Evolutionary conservation across 2,113 vertebrate species (phyloP), one percentile per base, ranked within the genome.

Genomic region (Phyllostomus discolor): DNA sequence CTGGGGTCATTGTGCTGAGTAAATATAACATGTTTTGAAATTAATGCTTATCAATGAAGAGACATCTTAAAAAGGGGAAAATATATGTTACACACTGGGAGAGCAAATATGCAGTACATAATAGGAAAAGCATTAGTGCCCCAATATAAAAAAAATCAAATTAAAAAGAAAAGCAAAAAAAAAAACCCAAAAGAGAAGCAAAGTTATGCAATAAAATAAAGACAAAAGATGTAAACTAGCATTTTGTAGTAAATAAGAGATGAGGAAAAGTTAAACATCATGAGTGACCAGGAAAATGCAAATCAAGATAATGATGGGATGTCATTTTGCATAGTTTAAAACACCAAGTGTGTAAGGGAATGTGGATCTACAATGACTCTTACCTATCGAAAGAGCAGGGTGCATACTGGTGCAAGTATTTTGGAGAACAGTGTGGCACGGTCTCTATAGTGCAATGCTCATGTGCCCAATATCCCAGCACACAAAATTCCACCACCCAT

Each of bases 401-500:
- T 62, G 41, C 10, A 50, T 33, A 10, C 1, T 22, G 50, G 38
- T 10, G 28, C 64, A 43, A 54, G 48, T 35, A 10, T 48, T 59
- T 43, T 35, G 66, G 52, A 72, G 81, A 72, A 28, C 10, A 48
- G 24, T 1, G 0, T 10, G 66, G 41, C 41, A 11, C 50, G 38
- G 17, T 38, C 24, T 22, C 67, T 38, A 59, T 14, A 24, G 16
- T n/a, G 24, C 17, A 15, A 38, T 2, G 20, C 15, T 22, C 67
- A 11, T 12, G 10, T 10, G 10, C 33, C 22, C 11, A n/a, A 0
- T 24, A 50, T 31, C 69, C 41, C 38, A 73, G 33, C 0, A 10
- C 62, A 31, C 0, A 0, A 24, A 5, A 38, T 38, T 28, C 33
- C 35, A 4, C 12, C 33, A 35, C 6, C 43, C 57, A 20, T 0